Evolutionary conservation across 2,113 vertebrate genomes (phyloP).

Genomic region (Xenopus borealis): DNA sequence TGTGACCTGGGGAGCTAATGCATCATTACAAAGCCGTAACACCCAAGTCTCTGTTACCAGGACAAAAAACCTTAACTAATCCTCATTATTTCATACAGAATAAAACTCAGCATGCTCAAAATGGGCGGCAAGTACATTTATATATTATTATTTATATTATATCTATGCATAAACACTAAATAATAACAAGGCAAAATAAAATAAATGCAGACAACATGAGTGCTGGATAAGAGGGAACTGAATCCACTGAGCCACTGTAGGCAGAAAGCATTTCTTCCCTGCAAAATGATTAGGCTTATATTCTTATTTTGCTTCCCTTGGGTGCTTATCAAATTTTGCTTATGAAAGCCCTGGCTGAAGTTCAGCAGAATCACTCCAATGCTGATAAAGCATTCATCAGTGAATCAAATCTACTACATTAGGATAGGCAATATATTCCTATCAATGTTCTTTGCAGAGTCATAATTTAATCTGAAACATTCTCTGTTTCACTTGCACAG

Average conservation of each 20-base stretch:
- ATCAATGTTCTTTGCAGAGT: neutral
- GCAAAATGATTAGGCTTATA: conserved; percentile 19
- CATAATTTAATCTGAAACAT: neutral
- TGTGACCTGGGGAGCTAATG: conserved; percentile 42
- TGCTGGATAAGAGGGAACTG: conserved; percentile 14
- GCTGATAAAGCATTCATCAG: conserved; percentile 11
- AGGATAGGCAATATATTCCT: neutral
- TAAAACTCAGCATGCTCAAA: conserved; percentile 25
- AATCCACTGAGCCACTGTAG: conserved; percentile 26
- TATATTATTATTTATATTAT: too few species aligned
- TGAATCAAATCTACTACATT: neutral
- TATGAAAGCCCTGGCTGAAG: conserved; percentile 7
- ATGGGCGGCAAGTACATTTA: conserved; percentile 22
- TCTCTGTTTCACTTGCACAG: neutral
- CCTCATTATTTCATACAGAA: conserved; percentile 32
- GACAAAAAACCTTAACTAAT: conserved; percentile 38
- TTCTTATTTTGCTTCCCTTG: conserved; percentile 8
- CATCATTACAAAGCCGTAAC: conserved; percentile 36
- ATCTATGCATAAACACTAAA: conserved; percentile 27
- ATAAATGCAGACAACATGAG: conserved; percentile 34
- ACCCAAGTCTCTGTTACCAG: conserved; percentile 21
- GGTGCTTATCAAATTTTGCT: conserved; percentile 7
- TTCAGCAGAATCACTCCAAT: conserved; percentile 6
- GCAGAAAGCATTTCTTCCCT: conserved; percentile 18
- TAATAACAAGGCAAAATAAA: conserved; percentile 25